Base-by-base conservation (phyloP, 37 sponge, comb jelly and placozoan genomes). In the Chondrosia reniformis region DNA sequence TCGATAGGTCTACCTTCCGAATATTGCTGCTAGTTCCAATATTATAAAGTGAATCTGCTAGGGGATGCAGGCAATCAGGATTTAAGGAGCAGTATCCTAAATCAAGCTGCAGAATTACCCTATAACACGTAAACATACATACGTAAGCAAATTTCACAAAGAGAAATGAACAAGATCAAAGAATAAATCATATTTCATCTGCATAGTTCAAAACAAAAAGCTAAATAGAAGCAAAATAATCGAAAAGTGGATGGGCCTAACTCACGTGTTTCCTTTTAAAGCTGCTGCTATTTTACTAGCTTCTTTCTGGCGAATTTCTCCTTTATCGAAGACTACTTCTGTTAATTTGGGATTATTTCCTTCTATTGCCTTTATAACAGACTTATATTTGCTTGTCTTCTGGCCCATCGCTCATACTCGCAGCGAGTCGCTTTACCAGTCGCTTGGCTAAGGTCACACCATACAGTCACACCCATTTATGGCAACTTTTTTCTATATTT, bases 31-130 rank as follows among this genome's bases (percentile, higher is more conserved):
- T 85, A 62, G 78, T 66, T 32, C 46, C 66, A 4, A 79, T 46
- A 58, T 77, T 89, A 79, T 88, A 85, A 34, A 93, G 76, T 12
- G 85, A 44, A 64, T 85, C 86, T 7, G 89, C 76, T 3, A 93
- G 9, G 36, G 85, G 78, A 46, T 76, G 86, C 41, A 83, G 32
- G 22, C 84, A 75, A 17, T 39, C 1, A 4, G 79, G 33, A 22
- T 52, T 77, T 19, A 93, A 32, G 4, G 45, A 79, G 79, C 93
- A 93, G 32, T 55, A 80, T 2, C 8, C 19, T n/a, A 92, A 34
- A 52, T 77, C 80, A 42, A 92, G 62, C 57, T 80, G 79, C 67
- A 75, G 77, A 28, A 92, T 81, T 9, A 75, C 79, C 52, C 93
- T 92, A 69, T 32, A n/a, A n/a, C n/a, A n/a, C n/a, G n/a, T n/a